Conservation (phyloP, 37 sponge, comb jelly and placozoan species). For the Beroe ovata region DNA sequence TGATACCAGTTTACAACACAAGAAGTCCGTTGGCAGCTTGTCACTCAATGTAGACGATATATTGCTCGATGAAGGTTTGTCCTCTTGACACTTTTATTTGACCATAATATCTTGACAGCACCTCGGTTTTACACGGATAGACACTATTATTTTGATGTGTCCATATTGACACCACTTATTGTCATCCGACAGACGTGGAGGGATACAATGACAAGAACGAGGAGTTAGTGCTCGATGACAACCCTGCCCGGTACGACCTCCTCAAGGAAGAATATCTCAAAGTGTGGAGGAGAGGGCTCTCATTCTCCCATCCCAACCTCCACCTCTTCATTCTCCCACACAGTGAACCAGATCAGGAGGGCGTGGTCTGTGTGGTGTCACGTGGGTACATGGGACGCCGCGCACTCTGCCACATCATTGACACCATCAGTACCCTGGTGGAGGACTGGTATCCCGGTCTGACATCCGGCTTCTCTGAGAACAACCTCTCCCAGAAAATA, state of each 20-base stretch:
- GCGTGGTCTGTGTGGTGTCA: constrained; percentile 20
- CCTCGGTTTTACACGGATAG: no score
- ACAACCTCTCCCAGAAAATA: constrained; percentile 9
- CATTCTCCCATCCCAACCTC: constrained; percentile 46
- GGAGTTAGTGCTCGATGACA: constrained; percentile 13
- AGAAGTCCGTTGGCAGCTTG: neutral
- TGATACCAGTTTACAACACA: neutral
- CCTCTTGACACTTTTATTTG: no score
- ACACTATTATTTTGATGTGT: no score
- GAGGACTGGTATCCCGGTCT: constrained; percentile 60
- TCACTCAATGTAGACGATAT: constrained; percentile 29
- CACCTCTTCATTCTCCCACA: constrained; percentile 52
- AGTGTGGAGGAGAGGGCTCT: constrained; percentile 42
- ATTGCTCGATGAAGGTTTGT: constrained; percentile 11
- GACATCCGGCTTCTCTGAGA: constrained; percentile 2
- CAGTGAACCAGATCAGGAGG: neutral
- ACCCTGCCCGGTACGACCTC: constrained; percentile 25
- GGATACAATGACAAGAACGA: constrained; percentile 1
- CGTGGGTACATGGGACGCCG: constrained; percentile 20
- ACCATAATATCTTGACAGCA: no score
- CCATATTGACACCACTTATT: no score
- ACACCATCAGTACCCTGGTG: constrained; percentile 27
- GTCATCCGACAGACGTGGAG: neutral
- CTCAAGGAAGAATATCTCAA: constrained; percentile 21
- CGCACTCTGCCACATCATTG: constrained; percentile 43